phyloP scores from a whole-genome alignment of 2,888 invertebrate species.

The Pherbina coryleti region DNA sequence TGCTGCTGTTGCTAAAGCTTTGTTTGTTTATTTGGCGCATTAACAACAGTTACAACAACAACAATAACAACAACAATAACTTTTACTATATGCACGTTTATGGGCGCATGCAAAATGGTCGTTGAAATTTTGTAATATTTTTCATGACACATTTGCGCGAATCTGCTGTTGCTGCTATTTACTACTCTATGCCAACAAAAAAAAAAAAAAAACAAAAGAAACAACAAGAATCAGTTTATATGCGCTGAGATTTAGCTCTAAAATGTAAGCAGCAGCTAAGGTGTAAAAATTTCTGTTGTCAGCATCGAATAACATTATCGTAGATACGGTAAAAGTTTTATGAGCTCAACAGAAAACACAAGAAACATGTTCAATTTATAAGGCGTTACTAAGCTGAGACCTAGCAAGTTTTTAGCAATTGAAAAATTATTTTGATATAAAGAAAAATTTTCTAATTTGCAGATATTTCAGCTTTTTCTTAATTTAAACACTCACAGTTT shows the following conservation, averaged over 20 bases:
- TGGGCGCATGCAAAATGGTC: constrained; percentile 3
- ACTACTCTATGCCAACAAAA: neutral
- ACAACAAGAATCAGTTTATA: neutral
- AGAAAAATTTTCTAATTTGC: too few species aligned
- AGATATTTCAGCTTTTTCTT: too few species aligned
- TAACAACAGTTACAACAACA: too few species aligned
- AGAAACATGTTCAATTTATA: too few species aligned
- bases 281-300: neutral
- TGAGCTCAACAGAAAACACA: too few species aligned
- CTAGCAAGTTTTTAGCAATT: too few species aligned
- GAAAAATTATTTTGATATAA: too few species aligned
- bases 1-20: neutral
- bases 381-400: too few species aligned
- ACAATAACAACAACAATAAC: neutral
- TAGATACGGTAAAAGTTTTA: too few species aligned
- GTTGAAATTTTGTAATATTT: neutral
- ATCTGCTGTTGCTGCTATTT: neutral
- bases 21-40: neutral
- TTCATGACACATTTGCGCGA: neutral
- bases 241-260: neutral
- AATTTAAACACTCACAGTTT: too few species aligned
- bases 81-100: neutral
- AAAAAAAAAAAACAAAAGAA: too few species aligned
- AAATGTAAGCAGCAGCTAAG: neutral
- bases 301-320: too few species aligned